Base-by-base conservation (phyloP, 1,140 invertebrate genomes). In the Nasonia giraulti region DNA sequence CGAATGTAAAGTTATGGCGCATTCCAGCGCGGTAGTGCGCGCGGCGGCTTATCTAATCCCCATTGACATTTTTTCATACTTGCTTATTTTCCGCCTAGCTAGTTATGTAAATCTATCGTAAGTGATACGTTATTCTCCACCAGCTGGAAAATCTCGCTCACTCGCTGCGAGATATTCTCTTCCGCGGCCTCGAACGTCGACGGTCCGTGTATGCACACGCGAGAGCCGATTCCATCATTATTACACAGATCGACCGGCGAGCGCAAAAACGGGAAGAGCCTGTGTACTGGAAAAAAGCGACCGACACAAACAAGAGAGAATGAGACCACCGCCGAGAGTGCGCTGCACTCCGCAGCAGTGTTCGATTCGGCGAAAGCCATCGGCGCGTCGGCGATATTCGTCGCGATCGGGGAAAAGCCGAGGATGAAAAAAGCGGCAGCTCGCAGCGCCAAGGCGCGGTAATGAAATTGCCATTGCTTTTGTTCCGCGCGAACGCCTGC, bases 391-490 rank as follows among this genome's bases (percentile, higher is more conserved):
- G 10, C 14, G 20, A 31, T 73, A 55, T 73, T 73, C 68, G 68
- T 62, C 3, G 66, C 33, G 69, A 74, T 47, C 12, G 33, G 55
- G 66, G 50, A 79, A 5, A 80, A n/a, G 71, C 27, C 75, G 62
- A 47, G 47, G 33, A 27, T 47, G 12, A 69, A 69, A 40, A 71
- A 44, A 31, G 3, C 31, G 2, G 40, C 40, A 23, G 12, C 23
- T 27, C 27, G 27, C 27, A 27, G 27, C 27, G 27, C 27, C 27
- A 27, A 27, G 27, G 27, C 27, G 44, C n/a, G 73, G 84, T 85
- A 85, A 85, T 85, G 84, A 85, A 82, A 82, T 85, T 78, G 84
- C 75, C 84, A 82, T 78, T 82, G 84, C 40, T 50, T 33, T 73
- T 82, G 84, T 85, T 85, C 62, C 62, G 75, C 80, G 79, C 55